Evolutionary conservation across 2,797 vertebrate genomes (phyloP), one percentile per base, ranked within the genome.

Genomic region (Syngnathus acus): DNA sequence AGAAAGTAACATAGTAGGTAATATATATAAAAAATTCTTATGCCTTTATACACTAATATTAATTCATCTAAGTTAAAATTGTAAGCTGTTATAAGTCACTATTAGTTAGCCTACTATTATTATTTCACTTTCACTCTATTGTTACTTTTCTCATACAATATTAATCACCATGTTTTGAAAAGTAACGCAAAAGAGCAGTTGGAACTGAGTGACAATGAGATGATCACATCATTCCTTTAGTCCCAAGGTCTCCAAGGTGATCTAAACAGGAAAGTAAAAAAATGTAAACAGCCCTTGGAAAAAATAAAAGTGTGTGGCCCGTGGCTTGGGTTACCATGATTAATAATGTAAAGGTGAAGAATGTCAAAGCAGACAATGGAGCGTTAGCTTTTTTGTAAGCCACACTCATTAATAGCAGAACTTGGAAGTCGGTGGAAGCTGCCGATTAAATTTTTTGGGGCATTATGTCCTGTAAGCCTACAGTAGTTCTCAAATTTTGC

Each of bases 161-260:
- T 57, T 16, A 4, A 13, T 32, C 21, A 54, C 53, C 2, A 10
- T 54, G 55, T 77, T 9, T n/a, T 60, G 48, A 54, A 72, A 62
- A 71, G 69, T 65, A 57, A 53, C 32, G 38, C 73, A 39, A 16
- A 17, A 39, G 8, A 59, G 14, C 57, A 58, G 37, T 6, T 7
- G 14, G 57, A 1, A 6, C 16, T 19, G 32, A 2, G 16, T 57
- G 55, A 57, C 26, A 57, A 38, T 37, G 13, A 32, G 55, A 57
- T 37, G 16, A 57, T 8, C 26, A 58, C 55, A 16, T 48, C 2
- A 51, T n/a, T n/a, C 6, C n/a, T 38, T 59, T 38, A 54, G 26
- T 58, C 23, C 16, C 32, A 37, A 7, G 32, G 14, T 58, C 23
- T 38, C 55, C 55, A 58, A 9, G 55, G 32, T 58, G 32, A 38